phyloP scores from a whole-genome alignment of 2,113 vertebrate genomes.

The Mormyrus iriodes region DNA sequence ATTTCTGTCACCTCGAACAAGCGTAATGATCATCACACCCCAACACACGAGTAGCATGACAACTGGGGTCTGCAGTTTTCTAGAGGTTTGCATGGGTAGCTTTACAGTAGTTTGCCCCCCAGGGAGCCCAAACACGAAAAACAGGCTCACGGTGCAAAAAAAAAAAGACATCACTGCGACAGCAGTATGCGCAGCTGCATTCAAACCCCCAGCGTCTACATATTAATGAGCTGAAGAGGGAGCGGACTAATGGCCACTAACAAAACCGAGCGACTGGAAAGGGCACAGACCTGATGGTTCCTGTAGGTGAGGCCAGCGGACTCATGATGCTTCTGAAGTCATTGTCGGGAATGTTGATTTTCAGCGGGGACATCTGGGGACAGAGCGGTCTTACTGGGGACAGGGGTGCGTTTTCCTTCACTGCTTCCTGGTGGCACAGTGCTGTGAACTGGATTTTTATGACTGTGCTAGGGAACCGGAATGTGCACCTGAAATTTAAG shows the following conservation, averaged over 20 bases:
- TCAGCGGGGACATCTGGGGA: constrained; percentile 90
- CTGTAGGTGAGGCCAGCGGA: constrained; percentile 88
- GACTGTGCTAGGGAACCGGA: constrained; percentile 92
- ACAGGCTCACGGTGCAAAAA: background rate
- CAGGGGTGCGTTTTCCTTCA: constrained; percentile 66
- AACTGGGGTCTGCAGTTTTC: background rate
- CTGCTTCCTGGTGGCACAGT: constrained; percentile 72
- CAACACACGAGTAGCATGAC: background rate
- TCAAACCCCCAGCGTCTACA: background rate
- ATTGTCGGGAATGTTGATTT: constrained; percentile 96
- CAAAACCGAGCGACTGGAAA: background rate
- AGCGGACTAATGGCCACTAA: background rate
- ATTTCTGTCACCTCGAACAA: background rate
- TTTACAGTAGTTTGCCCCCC: background rate
- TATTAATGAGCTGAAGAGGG: background rate
- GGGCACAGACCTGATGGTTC: constrained; percentile 82
- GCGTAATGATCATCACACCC: background rate
- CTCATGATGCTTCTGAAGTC: constrained; percentile 81
- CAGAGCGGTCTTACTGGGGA: constrained; percentile 77
- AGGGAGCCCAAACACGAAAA: background rate
- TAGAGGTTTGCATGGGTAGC: background rate
- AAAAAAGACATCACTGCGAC: background rate
- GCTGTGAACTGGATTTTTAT: constrained; percentile 95
- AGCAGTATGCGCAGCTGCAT: background rate
- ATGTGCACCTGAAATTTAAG: constrained; percentile 72